Evolutionary conservation across 2,888 invertebrate species (phyloP).

Genomic region (Athrips mouffetella): DNA sequence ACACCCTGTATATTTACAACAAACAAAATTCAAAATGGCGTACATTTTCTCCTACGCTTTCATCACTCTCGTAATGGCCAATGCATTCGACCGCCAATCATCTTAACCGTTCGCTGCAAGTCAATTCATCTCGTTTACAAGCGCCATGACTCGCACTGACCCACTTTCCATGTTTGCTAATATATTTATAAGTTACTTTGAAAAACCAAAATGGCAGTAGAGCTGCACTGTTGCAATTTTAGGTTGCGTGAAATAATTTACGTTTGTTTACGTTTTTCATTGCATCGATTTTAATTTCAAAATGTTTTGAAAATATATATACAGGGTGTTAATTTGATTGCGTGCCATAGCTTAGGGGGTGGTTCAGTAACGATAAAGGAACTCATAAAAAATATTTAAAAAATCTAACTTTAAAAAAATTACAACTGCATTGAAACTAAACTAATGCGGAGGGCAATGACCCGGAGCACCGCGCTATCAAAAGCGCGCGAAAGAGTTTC

Average conservation of each 20-base stretch:
- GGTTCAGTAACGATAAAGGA: too few species aligned
- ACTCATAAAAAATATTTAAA: too few species aligned
- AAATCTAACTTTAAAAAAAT: too few species aligned
- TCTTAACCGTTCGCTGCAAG: slow-evolving; percentile 5
- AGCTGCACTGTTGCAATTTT: not conserved
- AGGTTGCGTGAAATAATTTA: not conserved
- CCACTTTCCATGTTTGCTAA: slow-evolving; percentile 31
- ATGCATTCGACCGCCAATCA: slow-evolving; percentile 7
- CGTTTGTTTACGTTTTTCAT: not conserved
- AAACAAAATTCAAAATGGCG: not conserved
- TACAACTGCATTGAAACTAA: too few species aligned
- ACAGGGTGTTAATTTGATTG: too few species aligned
- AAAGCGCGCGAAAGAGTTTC: too few species aligned
- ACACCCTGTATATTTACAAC: not conserved
- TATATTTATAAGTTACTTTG: slow-evolving; percentile 5
- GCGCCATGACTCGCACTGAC: slow-evolving; percentile 29
- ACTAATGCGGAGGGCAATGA: too few species aligned
- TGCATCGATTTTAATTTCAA: too few species aligned
- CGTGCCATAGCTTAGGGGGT: too few species aligned
- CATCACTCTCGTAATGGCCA: not conserved
- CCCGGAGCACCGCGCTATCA: too few species aligned
- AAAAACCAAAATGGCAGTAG: not conserved
- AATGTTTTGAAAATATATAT: too few species aligned
- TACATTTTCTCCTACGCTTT: not conserved
- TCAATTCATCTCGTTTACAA: slow-evolving; percentile 53